phyloP scores from a whole-genome alignment of 2,113 vertebrate species.

The Willisornis vidua region DNA sequence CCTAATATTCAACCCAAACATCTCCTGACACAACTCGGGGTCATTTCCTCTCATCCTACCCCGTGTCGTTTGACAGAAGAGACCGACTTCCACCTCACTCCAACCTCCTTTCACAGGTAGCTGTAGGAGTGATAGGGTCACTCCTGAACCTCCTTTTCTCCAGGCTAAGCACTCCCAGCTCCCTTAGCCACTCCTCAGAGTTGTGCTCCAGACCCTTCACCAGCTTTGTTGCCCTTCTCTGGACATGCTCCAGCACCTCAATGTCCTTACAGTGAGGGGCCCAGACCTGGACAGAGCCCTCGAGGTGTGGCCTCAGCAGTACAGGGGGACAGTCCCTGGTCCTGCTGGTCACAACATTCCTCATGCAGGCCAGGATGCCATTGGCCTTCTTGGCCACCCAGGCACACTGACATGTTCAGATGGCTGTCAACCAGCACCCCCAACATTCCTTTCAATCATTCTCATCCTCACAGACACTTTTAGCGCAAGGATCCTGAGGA shows the following conservation, averaged over 20 bases:
- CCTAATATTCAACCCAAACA: neutral
- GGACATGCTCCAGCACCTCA: neutral
- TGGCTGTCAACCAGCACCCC: neutral
- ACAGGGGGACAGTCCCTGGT: neutral
- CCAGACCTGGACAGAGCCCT: neutral
- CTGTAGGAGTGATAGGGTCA: neutral
- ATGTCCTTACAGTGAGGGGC: neutral
- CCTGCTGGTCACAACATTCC: neutral
- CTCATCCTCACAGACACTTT: neutral
- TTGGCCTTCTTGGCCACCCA: neutral
- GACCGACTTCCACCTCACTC: fast-evolving
- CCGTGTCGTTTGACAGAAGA: neutral
- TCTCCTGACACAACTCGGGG: neutral
- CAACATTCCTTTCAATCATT: neutral
- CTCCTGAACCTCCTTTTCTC: neutral
- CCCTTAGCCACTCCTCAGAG: neutral
- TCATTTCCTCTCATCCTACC: neutral
- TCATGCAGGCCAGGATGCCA: neutral
- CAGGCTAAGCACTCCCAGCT: neutral
- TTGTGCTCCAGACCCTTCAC: neutral
- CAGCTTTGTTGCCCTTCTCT: neutral
- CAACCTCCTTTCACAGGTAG: neutral
- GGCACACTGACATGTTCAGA: neutral
- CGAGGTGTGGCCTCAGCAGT: neutral
- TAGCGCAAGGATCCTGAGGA: neutral